Evolutionary conservation across 2,113 vertebrate genomes (phyloP).

Genomic region (Python bivittatus): DNA sequence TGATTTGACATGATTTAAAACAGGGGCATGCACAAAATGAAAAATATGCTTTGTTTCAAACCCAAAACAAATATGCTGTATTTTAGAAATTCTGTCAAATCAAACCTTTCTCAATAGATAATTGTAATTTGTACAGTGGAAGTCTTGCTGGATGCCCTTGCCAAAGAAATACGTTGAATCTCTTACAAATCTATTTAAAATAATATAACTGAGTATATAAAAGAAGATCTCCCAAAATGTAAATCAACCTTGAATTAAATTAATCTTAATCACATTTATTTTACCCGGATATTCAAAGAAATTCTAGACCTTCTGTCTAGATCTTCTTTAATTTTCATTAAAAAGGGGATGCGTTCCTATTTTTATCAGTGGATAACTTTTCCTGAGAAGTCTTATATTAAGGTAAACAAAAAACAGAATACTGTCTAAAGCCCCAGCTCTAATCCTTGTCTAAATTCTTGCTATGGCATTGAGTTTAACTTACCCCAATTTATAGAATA

Average conservation of each 20-base stretch:
- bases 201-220: neutral
- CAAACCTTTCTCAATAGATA: neutral
- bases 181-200: neutral
- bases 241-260: neutral
- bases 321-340: neutral
- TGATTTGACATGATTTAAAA: neutral
- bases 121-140: neutral
- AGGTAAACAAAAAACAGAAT: neutral
- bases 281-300: neutral
- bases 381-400: neutral
- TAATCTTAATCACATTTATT: neutral
- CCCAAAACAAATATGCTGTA: neutral
- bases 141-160: neutral
- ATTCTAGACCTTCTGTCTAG: neutral
- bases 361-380: neutral
- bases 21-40: too few relatives aligned
- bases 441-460: neutral
- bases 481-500: neutral
- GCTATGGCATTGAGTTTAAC: neutral
- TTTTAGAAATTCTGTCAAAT: neutral
- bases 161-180: neutral
- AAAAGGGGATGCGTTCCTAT: neutral
- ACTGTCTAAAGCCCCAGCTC: too few relatives aligned
- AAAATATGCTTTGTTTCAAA: neutral
- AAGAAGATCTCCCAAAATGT: neutral